These are phyloP conservation scores for Dryococelus australis DNA, from an alignment of 2,888 invertebrate genomes.

Conservation along the genomic window DNA sequence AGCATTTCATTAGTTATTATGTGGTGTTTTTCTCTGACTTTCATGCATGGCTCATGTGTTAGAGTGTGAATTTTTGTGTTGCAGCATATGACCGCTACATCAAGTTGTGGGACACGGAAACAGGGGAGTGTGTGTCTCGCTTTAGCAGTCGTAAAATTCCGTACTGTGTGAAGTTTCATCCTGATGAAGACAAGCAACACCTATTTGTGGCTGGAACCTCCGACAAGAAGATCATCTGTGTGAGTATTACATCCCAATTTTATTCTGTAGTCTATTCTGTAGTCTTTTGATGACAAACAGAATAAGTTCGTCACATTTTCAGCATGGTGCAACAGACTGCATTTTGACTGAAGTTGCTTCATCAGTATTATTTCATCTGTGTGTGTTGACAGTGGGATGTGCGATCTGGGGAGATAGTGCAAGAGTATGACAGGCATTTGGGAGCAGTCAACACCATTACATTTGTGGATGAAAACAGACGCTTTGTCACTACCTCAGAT, in stretches of 20 bases:
- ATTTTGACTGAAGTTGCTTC: too few species aligned
- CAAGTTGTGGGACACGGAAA: conserved; percentile 99
- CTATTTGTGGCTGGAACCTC: conserved; percentile 98
- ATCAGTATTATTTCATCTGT: not conserved
- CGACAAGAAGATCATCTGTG: conserved; percentile 99
- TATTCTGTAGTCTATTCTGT: too few species aligned
- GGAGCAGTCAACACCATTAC: conserved; percentile 99
- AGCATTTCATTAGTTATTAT: not conserved
- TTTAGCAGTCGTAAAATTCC: conserved; percentile 97
- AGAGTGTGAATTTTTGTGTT: too few species aligned
- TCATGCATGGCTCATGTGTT: too few species aligned
- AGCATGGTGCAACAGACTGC: too few species aligned
- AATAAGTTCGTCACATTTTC: too few species aligned
- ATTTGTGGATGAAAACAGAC: conserved; percentile 96
- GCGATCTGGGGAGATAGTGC: conserved; percentile 92
- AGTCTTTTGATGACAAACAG: too few species aligned
- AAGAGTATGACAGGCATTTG: conserved; percentile 98
- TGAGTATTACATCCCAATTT: too few species aligned
- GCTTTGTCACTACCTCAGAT: conserved; percentile 98
- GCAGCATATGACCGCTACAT: conserved; percentile 92
- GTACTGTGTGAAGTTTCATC: conserved; percentile 98
- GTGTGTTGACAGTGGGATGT: conserved; percentile 85
- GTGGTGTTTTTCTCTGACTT: too few species aligned
- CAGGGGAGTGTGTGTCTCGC: conserved; percentile 82
- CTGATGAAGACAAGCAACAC: conserved; percentile 96